Evolutionary conservation across 2,888 invertebrate genomes (phyloP), one percentile per base, ranked within the genome.

Genomic region (Orchestes rusci): DNA sequence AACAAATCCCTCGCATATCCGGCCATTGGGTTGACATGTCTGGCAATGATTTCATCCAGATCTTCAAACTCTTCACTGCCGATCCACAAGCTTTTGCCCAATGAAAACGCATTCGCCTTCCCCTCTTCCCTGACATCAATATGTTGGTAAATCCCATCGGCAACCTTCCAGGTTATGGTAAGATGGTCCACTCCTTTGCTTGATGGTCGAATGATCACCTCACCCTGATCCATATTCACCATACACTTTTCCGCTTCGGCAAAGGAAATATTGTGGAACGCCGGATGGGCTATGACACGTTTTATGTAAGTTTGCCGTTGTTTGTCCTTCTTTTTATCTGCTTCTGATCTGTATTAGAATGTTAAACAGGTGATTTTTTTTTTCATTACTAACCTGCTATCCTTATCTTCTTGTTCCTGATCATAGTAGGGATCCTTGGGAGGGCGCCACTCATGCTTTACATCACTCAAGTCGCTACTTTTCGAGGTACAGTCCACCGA

Each of bases 91-190:
- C 80, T 79, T 59, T 80, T 80, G 39, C 97, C 97, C 54, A 99
- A 72, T 42, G 94, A 93, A 66, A 96, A 99, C 0, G 89, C 86
- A 65, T 97, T 96, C 62, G 91, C 88, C 71, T 99, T 99, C 10
- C 92, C 92, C 63, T 94, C 89, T 68, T 99, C 99, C 35, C 84
- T 75, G 0, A 99, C 84, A 64, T 96, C 96, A 46, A 99, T 92
- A 64, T 99, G 97, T 65, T 96, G 95, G 63, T 89, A 89, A 54
- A 99, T 86, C 16, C 84, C 84, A 36, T 95, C 90, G 0, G 89
- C 79, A 1, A 99, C 94, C 69, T 99, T 99, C 99, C 99, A 99
- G 0, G 97, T 97, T 2, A 95, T 92, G 0, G 97, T 97, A 51
- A 99, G 70, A 68, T 95, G 95, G 67, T 97, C 92, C 0, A 85